Evolutionary conservation across 2,113 vertebrate species (phyloP).

Genomic region (Leucoraja erinaceus): DNA sequence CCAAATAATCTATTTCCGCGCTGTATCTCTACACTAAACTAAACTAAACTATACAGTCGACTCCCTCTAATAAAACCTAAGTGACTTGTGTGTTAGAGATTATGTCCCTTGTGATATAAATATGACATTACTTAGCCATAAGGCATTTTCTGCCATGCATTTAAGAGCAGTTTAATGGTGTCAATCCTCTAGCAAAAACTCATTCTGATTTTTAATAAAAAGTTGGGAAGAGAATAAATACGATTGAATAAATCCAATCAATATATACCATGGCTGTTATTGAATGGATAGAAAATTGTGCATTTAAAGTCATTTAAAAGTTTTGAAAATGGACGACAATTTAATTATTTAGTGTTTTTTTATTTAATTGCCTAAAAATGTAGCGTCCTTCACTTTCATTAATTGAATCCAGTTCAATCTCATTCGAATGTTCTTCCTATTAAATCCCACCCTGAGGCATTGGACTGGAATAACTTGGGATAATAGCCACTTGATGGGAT

Average conservation of each 20-base stretch:
- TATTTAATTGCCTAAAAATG: constrained; percentile 10
- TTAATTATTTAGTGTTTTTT: not conserved
- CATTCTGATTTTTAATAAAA: not conserved
- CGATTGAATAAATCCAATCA: not conserved
- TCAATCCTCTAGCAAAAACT: not conserved
- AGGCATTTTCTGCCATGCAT: not conserved
- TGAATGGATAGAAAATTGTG: not conserved
- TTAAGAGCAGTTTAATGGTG: not conserved
- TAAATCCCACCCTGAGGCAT: not conserved
- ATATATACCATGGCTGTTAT: not conserved
- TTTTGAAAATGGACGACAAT: not conserved
- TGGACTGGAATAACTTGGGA: not conserved
- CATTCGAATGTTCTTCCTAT: not conserved
- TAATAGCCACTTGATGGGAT: not conserved
- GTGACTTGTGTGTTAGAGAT: not conserved
- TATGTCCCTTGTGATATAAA: not conserved
- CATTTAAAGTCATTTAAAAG: not conserved
- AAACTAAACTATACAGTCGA: not conserved
- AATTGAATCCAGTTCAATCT: not conserved
- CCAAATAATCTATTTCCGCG: too few species aligned
- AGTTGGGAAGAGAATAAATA: not conserved
- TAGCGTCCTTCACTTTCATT: not conserved
- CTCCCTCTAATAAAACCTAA: not conserved
- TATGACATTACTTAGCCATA: not conserved
- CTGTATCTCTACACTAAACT: too few species aligned